Base-by-base conservation (phyloP, 2,888 invertebrate genomes). In the Sinopyrophorus schimmeli region DNA sequence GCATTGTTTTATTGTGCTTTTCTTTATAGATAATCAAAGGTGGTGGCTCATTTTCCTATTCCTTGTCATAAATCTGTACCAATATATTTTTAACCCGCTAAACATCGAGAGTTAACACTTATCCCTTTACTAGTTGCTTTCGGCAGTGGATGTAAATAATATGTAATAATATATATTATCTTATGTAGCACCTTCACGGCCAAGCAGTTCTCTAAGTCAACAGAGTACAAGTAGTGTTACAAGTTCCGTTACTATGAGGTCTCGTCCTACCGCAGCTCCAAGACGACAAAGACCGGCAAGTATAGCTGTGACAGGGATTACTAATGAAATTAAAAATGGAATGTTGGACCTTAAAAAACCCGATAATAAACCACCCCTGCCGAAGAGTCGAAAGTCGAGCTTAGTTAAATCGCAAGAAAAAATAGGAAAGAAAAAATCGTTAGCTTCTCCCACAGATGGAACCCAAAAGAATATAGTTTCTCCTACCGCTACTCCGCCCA, bases 131-230 rank as follows among this genome's bases (percentile, higher is more conserved):
- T n/a, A n/a, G n/a, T n/a, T n/a, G n/a, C n/a, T n/a, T n/a, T n/a
- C n/a, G n/a, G n/a, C n/a, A n/a, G n/a, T n/a, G n/a, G n/a, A n/a
- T n/a, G n/a, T n/a, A n/a, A n/a, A 27, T 15, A 20, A n/a, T 23
- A 15, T 11, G 1, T 7, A 12, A 5, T 30, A 40, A 35, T 41
- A 24, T 14, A 11, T 10, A 7, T 40, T 35, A 6, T 41, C 44
- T 38, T 37, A 17, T 28, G 27, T 69, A 79, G 84, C 80, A 62
- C 82, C 85, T 54, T 92, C 92, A 62, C 81, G 92, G 71, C 92
- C 92, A 56, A 87, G 87, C 73, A 91, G 91, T 77, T 89, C 92
- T 62, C 81, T 92, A 79, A 91, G 87, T 70, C 81, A 82, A 68
- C 80, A 80, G 67, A 81, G 80, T 71, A 80, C 81, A 69, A 78